Base-by-base conservation (phyloP, 2,888 invertebrate species). In the Octonoba sinensis region DNA sequence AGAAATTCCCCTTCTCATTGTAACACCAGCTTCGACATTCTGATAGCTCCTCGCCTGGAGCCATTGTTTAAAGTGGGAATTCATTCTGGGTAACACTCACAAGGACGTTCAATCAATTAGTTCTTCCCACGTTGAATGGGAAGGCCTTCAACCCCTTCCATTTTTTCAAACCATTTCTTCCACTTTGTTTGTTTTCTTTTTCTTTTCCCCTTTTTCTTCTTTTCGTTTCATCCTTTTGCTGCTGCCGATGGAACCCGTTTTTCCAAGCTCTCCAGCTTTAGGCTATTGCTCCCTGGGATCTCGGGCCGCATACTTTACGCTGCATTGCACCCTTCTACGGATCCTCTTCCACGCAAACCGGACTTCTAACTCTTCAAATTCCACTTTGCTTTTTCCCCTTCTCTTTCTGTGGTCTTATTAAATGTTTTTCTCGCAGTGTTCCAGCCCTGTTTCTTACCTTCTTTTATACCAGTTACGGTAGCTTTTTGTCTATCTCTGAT, bases 21-120 rank as follows among this genome's bases (percentile, higher is more conserved):
- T 36, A 36, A 36, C 36, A 36, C 36, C 36, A 60, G 13, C 60
- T 27, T 22, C 60, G 27, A 27, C 60, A 60, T 36, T 12, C n/a
- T 15, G 60, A 60, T 16, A 60, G 22, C 60, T 27, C 27, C 60
- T 60, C 15, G 60, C 12, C 70, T 22, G 16, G 18, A 27, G 49
- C 69, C 51, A 79, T 79, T 79, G 79, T 79, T 66, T 67, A 44
- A 72, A 79, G 73, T 67, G 73, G 56, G 72, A 79, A 67, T 73
- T 66, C 60, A 54, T 15, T 36, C 67, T 36, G 60, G 57, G 51
- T 44, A 44, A 54, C 59, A 66, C 66, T 73, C 60, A 66, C 79
- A 72, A 79, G 79, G 72, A 36, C 79, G 73, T 60, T 56, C 79
- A 73, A 79, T 79, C 79, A 79, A 79, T 79, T 79, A 79, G 79